These are phyloP conservation scores for Hirtodrosophila alboralis DNA, from an alignment of 2,888 invertebrate genomes.

Conservation along the genomic window DNA sequence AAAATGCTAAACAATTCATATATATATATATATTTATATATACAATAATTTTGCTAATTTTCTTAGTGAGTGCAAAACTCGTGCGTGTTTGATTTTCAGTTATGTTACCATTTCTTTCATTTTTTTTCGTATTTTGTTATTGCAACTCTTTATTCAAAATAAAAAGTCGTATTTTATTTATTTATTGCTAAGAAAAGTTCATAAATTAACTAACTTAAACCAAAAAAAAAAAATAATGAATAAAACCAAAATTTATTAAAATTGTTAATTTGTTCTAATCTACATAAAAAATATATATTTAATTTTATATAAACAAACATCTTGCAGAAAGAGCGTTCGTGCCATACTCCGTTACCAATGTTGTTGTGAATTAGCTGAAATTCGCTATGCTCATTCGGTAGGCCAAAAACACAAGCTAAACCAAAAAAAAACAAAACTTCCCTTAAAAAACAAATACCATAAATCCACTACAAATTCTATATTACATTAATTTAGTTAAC, in stretches of 20 bases:
- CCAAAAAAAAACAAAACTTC: slow-evolving; percentile 64
- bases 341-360: slow-evolving; percentile 85
- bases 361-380: slow-evolving; percentile 85
- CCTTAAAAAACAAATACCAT: slow-evolving; percentile 44
- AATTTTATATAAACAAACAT: slow-evolving; percentile 75
- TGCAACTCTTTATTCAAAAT: slow-evolving; percentile 33
- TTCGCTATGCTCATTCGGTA: slow-evolving; percentile 85
- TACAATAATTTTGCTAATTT: slow-evolving; percentile 67
- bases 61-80: slow-evolving; percentile 53
- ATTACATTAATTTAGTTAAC: slow-evolving; percentile 21
- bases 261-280: slow-evolving; percentile 39
- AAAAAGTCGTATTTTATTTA: slow-evolving; percentile 24
- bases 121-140: slow-evolving; percentile 19
- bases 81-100: slow-evolving; percentile 57
- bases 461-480: slow-evolving; percentile 16
- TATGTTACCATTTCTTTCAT: slow-evolving; percentile 12
- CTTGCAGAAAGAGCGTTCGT: slow-evolving; percentile 85
- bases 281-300: slow-evolving; percentile 62
- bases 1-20: slow-evolving; percentile 27
- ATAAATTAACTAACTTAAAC: slow-evolving; percentile 41
- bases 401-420: slow-evolving; percentile 78
- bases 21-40: slow-evolving; percentile 16
- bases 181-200: slow-evolving; percentile 37
- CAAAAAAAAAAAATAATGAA: slow-evolving; percentile 32
- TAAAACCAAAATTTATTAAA: slow-evolving; percentile 25